Conservation (phyloP, 2,888 invertebrate genomes). For the Trissonchulus latispiculum region DNA sequence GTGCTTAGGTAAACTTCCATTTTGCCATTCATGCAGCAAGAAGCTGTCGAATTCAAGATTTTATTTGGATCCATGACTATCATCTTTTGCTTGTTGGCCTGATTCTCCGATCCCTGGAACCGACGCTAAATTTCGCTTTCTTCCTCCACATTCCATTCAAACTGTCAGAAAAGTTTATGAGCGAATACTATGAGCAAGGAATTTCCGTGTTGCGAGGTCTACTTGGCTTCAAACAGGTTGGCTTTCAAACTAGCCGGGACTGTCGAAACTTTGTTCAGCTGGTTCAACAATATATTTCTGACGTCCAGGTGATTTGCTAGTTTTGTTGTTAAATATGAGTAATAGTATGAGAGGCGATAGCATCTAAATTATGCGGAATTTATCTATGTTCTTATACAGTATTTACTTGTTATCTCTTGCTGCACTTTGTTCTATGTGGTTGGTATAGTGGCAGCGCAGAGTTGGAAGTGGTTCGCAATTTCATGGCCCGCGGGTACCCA, state of each 20-base stretch:
- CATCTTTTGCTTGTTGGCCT: slow-evolving; percentile 84
- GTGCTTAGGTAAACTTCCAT: slow-evolving; percentile 37
- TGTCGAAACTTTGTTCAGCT: slow-evolving; percentile 35
- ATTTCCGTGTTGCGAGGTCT: slow-evolving; percentile 85
- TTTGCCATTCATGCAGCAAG: slow-evolving; percentile 42
- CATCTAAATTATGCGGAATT: too few species aligned
- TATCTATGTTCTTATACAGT: too few species aligned
- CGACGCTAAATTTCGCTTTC: slow-evolving; percentile 57
- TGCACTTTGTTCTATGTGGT: too few species aligned
- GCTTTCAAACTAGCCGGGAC: slow-evolving; percentile 65
- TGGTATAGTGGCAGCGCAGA: too few species aligned
- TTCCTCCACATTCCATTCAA: slow-evolving; percentile 91
- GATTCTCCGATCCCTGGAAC: slow-evolving; percentile 64
- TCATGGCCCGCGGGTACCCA: too few species aligned
- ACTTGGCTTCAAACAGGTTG: slow-evolving; percentile 79
- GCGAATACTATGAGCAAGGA: slow-evolving; percentile 61
- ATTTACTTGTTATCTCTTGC: too few species aligned
- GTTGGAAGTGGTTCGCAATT: too few species aligned
- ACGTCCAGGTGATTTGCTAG: too few species aligned
- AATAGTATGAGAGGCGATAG: too few species aligned
- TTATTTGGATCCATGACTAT: slow-evolving; percentile 89
- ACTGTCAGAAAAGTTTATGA: slow-evolving; percentile 73
- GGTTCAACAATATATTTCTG: slow-evolving; percentile 35
- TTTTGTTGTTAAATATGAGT: too few species aligned
- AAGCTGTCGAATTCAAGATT: slow-evolving; percentile 50